Evolutionary conservation across 2,797 vertebrate genomes (phyloP), one percentile per base, ranked within the genome.

Genomic region (Acanthis flammea): DNA sequence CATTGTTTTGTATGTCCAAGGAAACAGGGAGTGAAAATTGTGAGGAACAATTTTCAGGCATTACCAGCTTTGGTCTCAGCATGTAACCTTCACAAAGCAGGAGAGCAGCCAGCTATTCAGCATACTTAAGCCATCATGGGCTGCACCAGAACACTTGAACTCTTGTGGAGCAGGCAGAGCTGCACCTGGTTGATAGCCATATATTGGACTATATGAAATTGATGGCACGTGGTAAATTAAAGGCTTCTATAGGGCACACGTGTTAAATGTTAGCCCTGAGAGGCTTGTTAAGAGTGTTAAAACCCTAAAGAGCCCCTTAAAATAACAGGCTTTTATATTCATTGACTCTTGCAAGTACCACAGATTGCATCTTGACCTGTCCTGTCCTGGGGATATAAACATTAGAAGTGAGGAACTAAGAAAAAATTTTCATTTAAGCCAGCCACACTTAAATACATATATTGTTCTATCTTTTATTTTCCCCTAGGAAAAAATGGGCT

Each of bases 181-280:
- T 86, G 90, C 90, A 95, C 83, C 96, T 96, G 91, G 92, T 80
- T 89, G 91, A 89, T 53, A 86, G 41, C 58, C 50, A 15, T 48
- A 30, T 73, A 85, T 82, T 91, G 73, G 50, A 85, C 58, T 88
- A 33, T 42, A 92, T 88, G 94, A 92, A 90, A 93, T 86, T 50
- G 92, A 85, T 88, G 95, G 90, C 90, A 96, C 67, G 15, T 94
- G 89, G 91, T 91, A 94, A 97, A 96, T 92, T 92, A 86, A 31
- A 77, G 88, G 92, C 63, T 94, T 91, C 94, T 77, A 28, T 24
- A 66, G 80, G 51, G 60, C 78, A 94, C 95, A 95, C 3, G 4
- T 96, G 91, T 81, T 90, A 89, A 95, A 89, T 92, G 73, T 91
- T 94, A 95, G 88, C 63, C 91, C 67, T 94, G 68, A 87, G 79